These are phyloP conservation scores for Plagiodera versicolora DNA, from an alignment of 2,888 invertebrate species.

Conservation along the genomic window DNA sequence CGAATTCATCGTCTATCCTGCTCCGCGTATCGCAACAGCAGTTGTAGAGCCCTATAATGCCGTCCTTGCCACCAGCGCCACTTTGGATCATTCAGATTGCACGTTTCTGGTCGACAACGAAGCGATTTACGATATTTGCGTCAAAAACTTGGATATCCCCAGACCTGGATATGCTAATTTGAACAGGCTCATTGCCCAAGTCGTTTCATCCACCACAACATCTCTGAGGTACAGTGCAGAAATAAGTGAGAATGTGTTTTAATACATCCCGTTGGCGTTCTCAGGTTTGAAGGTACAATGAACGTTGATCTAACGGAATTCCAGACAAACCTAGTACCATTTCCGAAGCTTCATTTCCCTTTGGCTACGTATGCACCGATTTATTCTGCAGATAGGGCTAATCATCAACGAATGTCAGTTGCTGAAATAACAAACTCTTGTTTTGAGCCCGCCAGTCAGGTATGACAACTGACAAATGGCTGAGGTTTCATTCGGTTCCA, in stretches of 20 bases:
- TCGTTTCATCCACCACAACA: slow-evolving; percentile 58
- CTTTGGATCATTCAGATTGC: slow-evolving; percentile 80
- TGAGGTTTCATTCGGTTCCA: no score
- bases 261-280: neutral
- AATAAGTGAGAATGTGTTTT: neutral
- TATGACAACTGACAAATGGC: no score
- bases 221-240: slow-evolving; percentile 70
- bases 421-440: slow-evolving; percentile 64
- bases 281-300: slow-evolving; percentile 72
- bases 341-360: slow-evolving; percentile 54
- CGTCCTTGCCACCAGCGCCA: slow-evolving; percentile 69
- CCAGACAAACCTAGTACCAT: slow-evolving; percentile 62
- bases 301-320: slow-evolving; percentile 72
- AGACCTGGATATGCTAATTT: slow-evolving; percentile 82
- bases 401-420: slow-evolving; percentile 61
- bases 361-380: slow-evolving; percentile 59
- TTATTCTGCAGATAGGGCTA: slow-evolving; percentile 62
- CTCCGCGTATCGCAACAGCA: slow-evolving; percentile 58
- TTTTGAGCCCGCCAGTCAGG: slow-evolving; percentile 66
- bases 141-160: slow-evolving; percentile 80
- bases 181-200: slow-evolving; percentile 77
- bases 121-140: slow-evolving; percentile 73
- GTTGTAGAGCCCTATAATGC: slow-evolving; percentile 66
- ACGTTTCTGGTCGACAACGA: slow-evolving; percentile 71
- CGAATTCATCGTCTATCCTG: slow-evolving; percentile 81